Conservation (phyloP, 2,888 invertebrate species). For the Amphiduros pacificus region DNA sequence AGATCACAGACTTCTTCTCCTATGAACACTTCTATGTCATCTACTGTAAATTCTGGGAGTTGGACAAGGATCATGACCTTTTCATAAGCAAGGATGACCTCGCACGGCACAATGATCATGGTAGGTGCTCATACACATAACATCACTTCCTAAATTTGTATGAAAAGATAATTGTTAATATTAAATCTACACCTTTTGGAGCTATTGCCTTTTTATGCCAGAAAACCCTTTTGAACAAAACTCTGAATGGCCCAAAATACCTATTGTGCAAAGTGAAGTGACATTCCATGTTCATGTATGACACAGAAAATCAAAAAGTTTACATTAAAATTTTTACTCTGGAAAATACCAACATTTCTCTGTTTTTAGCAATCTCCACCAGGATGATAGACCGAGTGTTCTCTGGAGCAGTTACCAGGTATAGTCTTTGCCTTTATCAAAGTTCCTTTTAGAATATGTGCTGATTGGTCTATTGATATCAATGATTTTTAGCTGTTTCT, state of each 20-base stretch:
- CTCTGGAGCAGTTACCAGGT: conserved; percentile 90
- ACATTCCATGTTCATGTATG: no score
- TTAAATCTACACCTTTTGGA: no score
- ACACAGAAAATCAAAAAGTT: background rate
- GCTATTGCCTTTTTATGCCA: no score
- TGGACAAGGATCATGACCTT: conserved; percentile 97
- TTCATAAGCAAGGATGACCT: conserved; percentile 93
- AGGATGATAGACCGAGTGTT: conserved; percentile 96
- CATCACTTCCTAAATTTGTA: no score
- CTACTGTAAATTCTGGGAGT: conserved; percentile 99
- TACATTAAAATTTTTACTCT: background rate
- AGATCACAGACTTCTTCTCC: conserved; percentile 75
- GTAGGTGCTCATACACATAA: no score
- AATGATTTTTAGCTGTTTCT: no score
- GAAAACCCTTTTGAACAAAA: no score
- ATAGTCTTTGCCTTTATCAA: conserved; percentile 17
- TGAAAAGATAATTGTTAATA: no score
- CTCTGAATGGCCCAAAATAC: no score
- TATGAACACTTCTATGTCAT: conserved; percentile 99
- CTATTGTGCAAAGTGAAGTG: no score
- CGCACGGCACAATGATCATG: conserved; percentile 92
- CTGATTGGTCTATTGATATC: no score
- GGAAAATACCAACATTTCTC: background rate
- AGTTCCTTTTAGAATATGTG: background rate
- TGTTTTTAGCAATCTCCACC: conserved; percentile 82